Evolutionary conservation across 1,140 invertebrate genomes (phyloP), one percentile per base, ranked within the genome.

Genomic region (Panonychus citri): DNA sequence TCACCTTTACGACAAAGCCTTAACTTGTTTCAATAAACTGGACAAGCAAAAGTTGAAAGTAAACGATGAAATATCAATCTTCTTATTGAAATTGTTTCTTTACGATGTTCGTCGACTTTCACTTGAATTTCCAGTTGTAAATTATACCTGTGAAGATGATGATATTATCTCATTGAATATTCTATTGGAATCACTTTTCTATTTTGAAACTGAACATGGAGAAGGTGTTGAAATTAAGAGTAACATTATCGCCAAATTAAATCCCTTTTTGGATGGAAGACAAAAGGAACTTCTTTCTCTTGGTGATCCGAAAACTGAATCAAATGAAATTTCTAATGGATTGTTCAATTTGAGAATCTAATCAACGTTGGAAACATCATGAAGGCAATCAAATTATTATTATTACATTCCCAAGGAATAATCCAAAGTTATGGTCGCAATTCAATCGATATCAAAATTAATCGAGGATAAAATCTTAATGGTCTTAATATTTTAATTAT

Each of bases 61-160:
- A 8, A 53, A 58, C 7, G 54, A 59, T 50, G 51, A 34, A 26
- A 46, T 59, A 13, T 58, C 58, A 17, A 42, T 54, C n/a, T 59
- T 56, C 25, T 37, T 59, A 26, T 28, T 59, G n/a, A 58, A 56
- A 13, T 30, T 59, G 12, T 53, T 48, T 42, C 28, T 53, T 19
- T 57, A 53, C 40, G 58, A 59, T 48, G 27, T 48, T 30, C 24
- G 37, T 12, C 59, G 56, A 40, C 57, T 34, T 54, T 57, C 59
- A 37, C 43, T 51, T 34, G 24, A 58, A 30, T 51, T 42, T 27
- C 58, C 58, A n/a, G 28, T 59, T 8, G 42, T 57, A 13, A 15
- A 51, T 10, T 28, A 19, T 19, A 19, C 54, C 25, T 37, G 43
- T 26, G 43, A 56, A 34, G 48, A 56, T 34, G 55, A 56, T 40